phyloP scores from a whole-genome alignment of 2,113 vertebrate genomes.

The Anolis carolinensis region DNA sequence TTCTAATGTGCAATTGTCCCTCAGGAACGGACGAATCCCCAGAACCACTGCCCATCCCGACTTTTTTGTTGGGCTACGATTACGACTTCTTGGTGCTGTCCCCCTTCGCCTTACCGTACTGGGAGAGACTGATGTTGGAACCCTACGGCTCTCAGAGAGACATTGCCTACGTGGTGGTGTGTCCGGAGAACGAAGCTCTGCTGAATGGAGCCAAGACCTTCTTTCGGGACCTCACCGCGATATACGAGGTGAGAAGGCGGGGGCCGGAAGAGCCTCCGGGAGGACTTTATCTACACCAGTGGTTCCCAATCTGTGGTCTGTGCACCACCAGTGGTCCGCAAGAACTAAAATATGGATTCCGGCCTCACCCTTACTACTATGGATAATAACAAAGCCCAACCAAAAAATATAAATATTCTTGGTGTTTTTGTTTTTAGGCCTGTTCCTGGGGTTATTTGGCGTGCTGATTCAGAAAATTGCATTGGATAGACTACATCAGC shows the following conservation, averaged over 20 bases:
- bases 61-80: conserved; percentile 96
- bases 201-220: conserved; percentile 95
- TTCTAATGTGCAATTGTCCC: conserved; percentile 43
- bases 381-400: too few relatives aligned
- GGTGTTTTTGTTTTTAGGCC: too few relatives aligned
- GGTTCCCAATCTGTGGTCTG: too few relatives aligned
- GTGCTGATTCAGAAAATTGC: too few relatives aligned
- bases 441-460: too few relatives aligned
- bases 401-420: too few relatives aligned
- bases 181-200: conserved; percentile 95
- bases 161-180: conserved; percentile 96
- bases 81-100: conserved; percentile 98
- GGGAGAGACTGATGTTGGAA: conserved; percentile 97
- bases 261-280: background rate
- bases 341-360: too few relatives aligned
- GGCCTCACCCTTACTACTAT: too few relatives aligned
- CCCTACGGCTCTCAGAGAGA: conserved; percentile 97
- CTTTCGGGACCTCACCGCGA: conserved; percentile 94
- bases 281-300: too few relatives aligned
- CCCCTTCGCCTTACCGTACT: conserved; percentile 95
- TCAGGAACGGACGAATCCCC: conserved; percentile 98
- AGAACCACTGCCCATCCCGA: conserved; percentile 97
- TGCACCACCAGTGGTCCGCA: too few relatives aligned
- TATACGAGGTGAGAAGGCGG: conserved; percentile 88
- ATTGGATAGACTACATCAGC: too few relatives aligned